phyloP scores from a whole-genome alignment of 2,113 vertebrate species.

The Sturnus vulgaris region DNA sequence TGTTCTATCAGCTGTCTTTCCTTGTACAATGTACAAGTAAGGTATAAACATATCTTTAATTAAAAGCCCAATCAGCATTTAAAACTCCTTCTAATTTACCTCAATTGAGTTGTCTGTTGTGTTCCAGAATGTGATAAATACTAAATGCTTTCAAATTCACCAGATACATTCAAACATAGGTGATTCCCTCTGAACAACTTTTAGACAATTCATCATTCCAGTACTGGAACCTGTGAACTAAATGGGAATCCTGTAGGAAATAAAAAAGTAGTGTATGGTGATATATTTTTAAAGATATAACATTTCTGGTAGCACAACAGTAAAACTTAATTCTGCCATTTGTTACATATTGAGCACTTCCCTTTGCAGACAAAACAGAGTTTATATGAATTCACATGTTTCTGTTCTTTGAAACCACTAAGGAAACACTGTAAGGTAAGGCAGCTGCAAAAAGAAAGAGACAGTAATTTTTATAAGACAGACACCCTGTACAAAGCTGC shows the following conservation, averaged over 20 bases:
- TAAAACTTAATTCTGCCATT: not conserved
- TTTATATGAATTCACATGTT: not conserved
- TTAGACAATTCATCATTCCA: not conserved
- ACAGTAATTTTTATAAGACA: not conserved
- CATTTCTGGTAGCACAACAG: not conserved
- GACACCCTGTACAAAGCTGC: not conserved
- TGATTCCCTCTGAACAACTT: not conserved
- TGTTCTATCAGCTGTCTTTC: not conserved
- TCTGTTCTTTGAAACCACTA: not conserved
- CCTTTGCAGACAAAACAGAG: not conserved
- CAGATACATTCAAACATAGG: not conserved
- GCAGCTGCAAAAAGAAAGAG: not conserved
- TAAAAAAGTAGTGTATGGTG: fast-evolving
- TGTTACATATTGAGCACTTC: not conserved
- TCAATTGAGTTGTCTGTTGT: not conserved
- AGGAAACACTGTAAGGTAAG: fast-evolving
- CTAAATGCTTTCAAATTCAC: not conserved
- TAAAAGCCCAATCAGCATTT: conserved; percentile 7
- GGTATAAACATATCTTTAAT: conserved; percentile 13
- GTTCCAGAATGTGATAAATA: not conserved
- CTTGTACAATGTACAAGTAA: conserved; percentile 73
- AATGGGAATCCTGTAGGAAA: not conserved
- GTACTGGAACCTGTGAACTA: not conserved
- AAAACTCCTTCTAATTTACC: not conserved
- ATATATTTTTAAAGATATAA: not conserved